phyloP scores from a whole-genome alignment of 1,140 invertebrate genomes.

The Drosophila santomea region DNA sequence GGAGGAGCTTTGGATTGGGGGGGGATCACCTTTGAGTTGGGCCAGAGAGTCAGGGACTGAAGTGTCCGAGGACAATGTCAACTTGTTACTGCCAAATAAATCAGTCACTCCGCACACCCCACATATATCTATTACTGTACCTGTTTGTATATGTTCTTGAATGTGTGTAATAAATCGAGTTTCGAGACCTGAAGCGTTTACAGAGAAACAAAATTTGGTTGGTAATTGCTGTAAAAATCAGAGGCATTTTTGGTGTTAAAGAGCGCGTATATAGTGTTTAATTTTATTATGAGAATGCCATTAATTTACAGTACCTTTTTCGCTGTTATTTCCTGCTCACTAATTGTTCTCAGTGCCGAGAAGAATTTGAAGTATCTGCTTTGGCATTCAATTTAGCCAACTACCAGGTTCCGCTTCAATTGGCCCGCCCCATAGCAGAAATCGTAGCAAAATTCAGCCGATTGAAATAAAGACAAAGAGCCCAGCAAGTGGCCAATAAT shows the following conservation, averaged over 20 bases:
- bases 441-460: conserved; percentile 9
- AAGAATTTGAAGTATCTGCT: conserved; percentile 46
- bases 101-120: conserved; percentile 68
- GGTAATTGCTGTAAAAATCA: too few relatives aligned
- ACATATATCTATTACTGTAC: conserved; percentile 33
- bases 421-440: conserved; percentile 28
- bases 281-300: too few relatives aligned
- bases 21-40: conserved; percentile 33
- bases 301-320: background rate
- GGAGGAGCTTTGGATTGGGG: background rate
- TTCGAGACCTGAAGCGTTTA: conserved; percentile 37
- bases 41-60: conserved; percentile 67
- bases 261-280: too few relatives aligned
- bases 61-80: conserved; percentile 72
- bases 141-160: conserved; percentile 48
- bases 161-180: conserved; percentile 58
- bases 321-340: background rate
- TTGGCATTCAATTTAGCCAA: conserved; percentile 41
- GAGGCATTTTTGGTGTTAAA: too few relatives aligned
- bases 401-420: conserved; percentile 68
- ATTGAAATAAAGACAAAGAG: conserved; percentile 19
- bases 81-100: conserved; percentile 74
- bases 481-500: conserved; percentile 56
- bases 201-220: background rate
- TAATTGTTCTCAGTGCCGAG: conserved; percentile 13